A percentile compares a stretch with the other conserved stretches of the same genome.
Evolutionary conservation across 2,888 invertebrate genomes (phyloP).

Genomic region (Ischnus inquisitorius): DNA sequence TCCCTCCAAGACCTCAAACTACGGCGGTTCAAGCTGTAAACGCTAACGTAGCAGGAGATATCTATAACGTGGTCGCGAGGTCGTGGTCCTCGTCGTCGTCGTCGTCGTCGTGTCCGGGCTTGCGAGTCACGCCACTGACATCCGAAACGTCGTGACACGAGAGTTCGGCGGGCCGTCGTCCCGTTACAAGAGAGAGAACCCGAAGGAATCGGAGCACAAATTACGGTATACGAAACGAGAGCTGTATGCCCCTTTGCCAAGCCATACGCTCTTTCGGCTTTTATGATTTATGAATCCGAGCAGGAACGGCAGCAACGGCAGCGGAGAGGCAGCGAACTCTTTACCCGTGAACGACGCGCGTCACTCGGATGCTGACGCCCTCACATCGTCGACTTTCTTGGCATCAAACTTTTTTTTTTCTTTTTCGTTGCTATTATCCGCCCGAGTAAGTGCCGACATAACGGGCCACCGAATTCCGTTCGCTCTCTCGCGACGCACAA

Average conservation of each 20-base stretch:
- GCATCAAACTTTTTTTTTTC: conserved; percentile 20
- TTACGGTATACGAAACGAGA: conserved; percentile 67
- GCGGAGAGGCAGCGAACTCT: neutral
- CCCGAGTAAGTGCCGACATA: conserved; percentile 1
- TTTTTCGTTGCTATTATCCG: conserved; percentile 30
- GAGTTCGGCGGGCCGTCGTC: conserved; percentile 61
- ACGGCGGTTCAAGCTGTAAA: neutral
- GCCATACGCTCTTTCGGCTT: conserved; percentile 57
- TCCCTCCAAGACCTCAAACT: conserved; percentile 3
- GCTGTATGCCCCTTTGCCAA: conserved; percentile 33
- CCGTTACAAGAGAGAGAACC: conserved; percentile 63
- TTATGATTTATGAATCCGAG: conserved; percentile 65
- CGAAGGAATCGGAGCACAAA: conserved; percentile 67
- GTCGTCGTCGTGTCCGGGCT: conserved; percentile 62
- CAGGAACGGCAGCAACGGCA: conserved; percentile 26
- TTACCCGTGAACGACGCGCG: conserved; percentile 1
- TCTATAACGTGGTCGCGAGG: conserved; percentile 50
- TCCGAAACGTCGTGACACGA: conserved; percentile 66
- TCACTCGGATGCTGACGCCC: conserved; percentile 41
- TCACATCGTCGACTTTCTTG: conserved; percentile 26
- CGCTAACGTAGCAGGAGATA: conserved; percentile 3
- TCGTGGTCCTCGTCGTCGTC: conserved; percentile 58
- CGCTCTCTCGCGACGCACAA: neutral
- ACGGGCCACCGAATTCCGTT: conserved; percentile 43
- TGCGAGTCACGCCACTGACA: conserved; percentile 66